Evolutionary conservation across 2,113 vertebrate genomes (phyloP).

Genomic region (Thamnophis sirtalis): DNA sequence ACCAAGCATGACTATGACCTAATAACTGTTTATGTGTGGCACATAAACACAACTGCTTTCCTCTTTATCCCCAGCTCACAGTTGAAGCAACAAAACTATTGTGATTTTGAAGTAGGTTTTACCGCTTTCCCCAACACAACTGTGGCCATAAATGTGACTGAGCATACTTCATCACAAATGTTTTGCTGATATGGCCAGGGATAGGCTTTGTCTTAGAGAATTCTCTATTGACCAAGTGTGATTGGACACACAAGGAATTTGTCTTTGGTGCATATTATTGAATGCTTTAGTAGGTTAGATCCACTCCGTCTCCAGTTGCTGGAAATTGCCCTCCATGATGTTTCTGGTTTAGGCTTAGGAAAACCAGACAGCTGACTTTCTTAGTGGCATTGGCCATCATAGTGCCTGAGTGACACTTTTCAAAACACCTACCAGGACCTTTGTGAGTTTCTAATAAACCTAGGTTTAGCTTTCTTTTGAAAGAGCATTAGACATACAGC

Average conservation of each 20-base stretch:
- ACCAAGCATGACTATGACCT: not conserved
- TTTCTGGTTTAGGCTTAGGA: not conserved
- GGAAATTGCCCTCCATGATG: not conserved
- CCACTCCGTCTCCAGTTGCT: not conserved
- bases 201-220: not conserved
- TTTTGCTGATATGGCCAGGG: not conserved
- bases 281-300: not conserved
- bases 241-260: too few species aligned
- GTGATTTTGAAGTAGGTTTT: not conserved
- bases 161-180: not conserved
- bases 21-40: not conserved
- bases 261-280: too few species aligned
- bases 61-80: not conserved
- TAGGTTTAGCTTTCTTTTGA: not conserved
- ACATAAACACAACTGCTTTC: not conserved
- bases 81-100: not conserved
- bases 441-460: not conserved
- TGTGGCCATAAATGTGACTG: not conserved
- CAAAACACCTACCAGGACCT: not conserved
- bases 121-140: not conserved
- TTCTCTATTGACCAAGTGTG: too few species aligned
- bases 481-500: not conserved
- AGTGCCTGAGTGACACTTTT: not conserved
- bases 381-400: not conserved
- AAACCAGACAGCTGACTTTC: not conserved